phyloP scores from a whole-genome alignment of 2,888 invertebrate species.

The Tyria jacobaeae region DNA sequence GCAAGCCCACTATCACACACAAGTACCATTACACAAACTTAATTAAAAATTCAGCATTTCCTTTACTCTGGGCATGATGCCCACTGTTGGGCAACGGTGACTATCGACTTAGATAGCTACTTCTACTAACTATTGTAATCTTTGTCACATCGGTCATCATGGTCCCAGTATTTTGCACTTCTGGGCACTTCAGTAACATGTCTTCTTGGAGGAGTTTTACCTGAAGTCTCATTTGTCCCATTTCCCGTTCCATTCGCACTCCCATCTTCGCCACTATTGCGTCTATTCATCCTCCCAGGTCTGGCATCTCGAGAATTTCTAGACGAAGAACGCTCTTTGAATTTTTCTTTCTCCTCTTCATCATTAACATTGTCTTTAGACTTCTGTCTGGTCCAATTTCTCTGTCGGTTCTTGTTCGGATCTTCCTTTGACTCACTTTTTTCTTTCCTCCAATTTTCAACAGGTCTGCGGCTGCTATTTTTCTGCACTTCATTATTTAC shows the following conservation, averaged over 20 bases:
- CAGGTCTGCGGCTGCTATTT: conserved; percentile 58
- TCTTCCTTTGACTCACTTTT: conserved; percentile 66
- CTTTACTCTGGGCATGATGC: conserved; percentile 3
- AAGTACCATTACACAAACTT: conserved; percentile 3
- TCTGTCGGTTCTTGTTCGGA: conserved; percentile 63
- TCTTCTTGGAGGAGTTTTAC: conserved; percentile 63
- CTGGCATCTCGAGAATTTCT: conserved; percentile 59
- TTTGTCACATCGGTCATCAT: conserved; percentile 80
- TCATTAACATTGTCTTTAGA: conserved; percentile 69
- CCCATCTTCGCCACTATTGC: conserved; percentile 65
- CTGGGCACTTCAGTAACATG: conserved; percentile 78
- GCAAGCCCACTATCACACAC: conserved; percentile 7
- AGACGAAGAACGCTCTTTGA: conserved; percentile 47
- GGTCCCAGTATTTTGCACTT: conserved; percentile 81
- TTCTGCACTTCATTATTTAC: conserved; percentile 76
- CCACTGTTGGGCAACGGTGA: conserved; percentile 19
- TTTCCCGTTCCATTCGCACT: conserved; percentile 7
- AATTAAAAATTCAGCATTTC: conserved; percentile 2
- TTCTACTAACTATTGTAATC: conserved; percentile 79
- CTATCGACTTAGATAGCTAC: conserved; percentile 9
- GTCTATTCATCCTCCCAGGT: conserved; percentile 53
- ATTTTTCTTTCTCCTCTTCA: conserved; percentile 65
- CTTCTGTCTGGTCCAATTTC: conserved; percentile 71
- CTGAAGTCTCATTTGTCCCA: conserved; percentile 24
- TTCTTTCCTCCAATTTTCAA: conserved; percentile 78